Base-by-base conservation (phyloP, 1,140 invertebrate genomes). In the Antheraea mylitta region DNA sequence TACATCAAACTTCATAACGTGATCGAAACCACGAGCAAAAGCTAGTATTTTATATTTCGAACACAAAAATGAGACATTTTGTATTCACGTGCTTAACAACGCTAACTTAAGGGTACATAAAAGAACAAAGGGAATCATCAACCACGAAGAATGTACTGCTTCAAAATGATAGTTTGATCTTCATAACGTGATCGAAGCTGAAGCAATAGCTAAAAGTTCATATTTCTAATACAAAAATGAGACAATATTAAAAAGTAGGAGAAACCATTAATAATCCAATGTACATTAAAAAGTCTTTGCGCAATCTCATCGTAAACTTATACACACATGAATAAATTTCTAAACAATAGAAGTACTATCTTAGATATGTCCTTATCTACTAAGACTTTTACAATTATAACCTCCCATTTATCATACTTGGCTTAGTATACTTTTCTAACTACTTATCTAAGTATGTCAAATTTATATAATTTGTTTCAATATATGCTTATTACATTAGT, bases 331-430 rank as follows among this genome's bases (percentile, higher is more conserved):
- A 53, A 53, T 53, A 53, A 53, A 13, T 16, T 53, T 53, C 45
- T 53, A 53, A 53, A 53, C 45, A 53, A 53, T 53, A 53, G 45
- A 53, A 53, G 45, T 53, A 53, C 45, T 53, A 53, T 53, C 45
- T 53, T 13, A 53, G 45, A 53, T 53, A 53, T 53, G 16, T 53
- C 16, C 45, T 53, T 53, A 53, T 53, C 45, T 53, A 53, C 16
- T 53, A 53, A n/a, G n/a, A 13, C 45, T 53, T 53, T n/a, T 53
- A 53, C 45, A 53, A 53, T 53, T 53, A 53, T n/a, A 53, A 53
- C 45, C 13, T 53, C 45, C 45, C 45, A 53, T 53, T 53, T 53
- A 53, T 53, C 45, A 53, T 53, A 16, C 45, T 53, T 53, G 45
- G 45, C 45, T 16, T 53, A 53, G 45, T n/a, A 13, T 13, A 16